These are phyloP conservation scores for Antigone vipio DNA, from an alignment of 2,113 vertebrate genomes.

Conservation along the genomic window DNA sequence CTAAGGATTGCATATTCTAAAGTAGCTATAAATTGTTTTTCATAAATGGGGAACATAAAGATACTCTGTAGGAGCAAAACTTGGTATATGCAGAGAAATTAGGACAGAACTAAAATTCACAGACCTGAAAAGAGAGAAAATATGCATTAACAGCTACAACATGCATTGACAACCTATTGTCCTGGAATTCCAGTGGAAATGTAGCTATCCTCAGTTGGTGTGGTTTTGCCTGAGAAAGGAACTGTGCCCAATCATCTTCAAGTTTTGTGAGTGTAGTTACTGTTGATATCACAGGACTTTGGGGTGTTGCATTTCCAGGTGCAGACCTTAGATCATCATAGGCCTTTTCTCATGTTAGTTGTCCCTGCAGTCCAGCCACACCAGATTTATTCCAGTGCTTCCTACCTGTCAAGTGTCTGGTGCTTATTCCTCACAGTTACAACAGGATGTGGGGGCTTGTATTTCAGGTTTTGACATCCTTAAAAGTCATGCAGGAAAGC, in stretches of 20 bases:
- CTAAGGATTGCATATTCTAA: neutral
- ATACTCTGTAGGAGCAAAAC: neutral
- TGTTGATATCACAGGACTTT: neutral
- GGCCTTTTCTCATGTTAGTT: neutral
- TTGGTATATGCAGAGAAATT: neutral
- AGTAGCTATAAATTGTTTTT: neutral
- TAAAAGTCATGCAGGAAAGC: neutral
- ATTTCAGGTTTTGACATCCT: neutral
- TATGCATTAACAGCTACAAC: neutral
- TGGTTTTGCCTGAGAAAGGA: neutral
- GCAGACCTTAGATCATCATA: accelerated
- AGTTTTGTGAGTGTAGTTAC: neutral
- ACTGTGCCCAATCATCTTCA: neutral
- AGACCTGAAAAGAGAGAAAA: neutral
- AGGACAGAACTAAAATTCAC: neutral
- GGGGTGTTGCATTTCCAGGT: neutral
- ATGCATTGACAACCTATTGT: neutral
- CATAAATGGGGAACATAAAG: neutral
- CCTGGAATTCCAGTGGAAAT: neutral
- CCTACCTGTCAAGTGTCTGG: neutral
- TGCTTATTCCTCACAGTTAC: neutral
- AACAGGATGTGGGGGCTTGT: neutral
- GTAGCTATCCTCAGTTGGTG: neutral
- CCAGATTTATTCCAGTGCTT: neutral
- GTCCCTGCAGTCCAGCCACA: neutral